phyloP scores from a whole-genome alignment of 2,797 vertebrate genomes.

The Phrynocephalus vlangalii region DNA sequence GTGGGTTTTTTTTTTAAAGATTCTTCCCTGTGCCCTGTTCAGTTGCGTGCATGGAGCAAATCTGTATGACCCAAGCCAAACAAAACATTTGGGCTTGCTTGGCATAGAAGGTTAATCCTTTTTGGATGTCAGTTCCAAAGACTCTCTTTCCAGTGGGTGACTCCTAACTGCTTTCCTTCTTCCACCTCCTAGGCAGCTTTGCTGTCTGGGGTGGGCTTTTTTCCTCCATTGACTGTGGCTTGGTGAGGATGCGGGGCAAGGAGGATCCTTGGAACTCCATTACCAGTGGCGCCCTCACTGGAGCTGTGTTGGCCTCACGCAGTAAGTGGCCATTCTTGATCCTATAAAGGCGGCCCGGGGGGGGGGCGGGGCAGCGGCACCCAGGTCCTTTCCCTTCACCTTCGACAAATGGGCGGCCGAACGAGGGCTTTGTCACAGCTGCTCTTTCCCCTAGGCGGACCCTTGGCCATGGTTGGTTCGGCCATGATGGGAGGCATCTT shows the following conservation, averaged over 20 bases:
- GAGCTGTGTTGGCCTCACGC: constrained; percentile 88
- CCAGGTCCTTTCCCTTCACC: neutral
- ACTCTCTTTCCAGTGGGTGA: neutral
- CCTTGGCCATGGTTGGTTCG: constrained; percentile 91
- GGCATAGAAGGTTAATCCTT: neutral
- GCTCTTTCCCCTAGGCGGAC: constrained; percentile 81
- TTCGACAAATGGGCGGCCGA: neutral
- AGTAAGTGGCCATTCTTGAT: constrained; percentile 78
- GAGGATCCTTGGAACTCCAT: constrained; percentile 96
- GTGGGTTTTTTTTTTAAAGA: neutral
- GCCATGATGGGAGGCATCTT: constrained; percentile 91
- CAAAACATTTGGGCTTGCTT: neutral
- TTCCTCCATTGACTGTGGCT: constrained; percentile 91
- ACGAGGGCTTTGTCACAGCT: too few species aligned
- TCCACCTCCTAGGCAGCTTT: constrained; percentile 84
- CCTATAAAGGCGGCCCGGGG: neutral
- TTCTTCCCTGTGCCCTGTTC: neutral
- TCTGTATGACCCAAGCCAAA: neutral
- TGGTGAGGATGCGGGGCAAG: constrained; percentile 87
- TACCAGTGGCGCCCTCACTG: constrained; percentile 88
- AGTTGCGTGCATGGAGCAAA: neutral
- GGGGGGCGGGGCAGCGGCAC: too few species aligned
- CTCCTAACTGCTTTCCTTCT: neutral
- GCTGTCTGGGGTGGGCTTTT: constrained; percentile 93
- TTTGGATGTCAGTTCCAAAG: neutral